Base-by-base conservation (phyloP, 2,797 vertebrate species). In the Falco rusticolus region DNA sequence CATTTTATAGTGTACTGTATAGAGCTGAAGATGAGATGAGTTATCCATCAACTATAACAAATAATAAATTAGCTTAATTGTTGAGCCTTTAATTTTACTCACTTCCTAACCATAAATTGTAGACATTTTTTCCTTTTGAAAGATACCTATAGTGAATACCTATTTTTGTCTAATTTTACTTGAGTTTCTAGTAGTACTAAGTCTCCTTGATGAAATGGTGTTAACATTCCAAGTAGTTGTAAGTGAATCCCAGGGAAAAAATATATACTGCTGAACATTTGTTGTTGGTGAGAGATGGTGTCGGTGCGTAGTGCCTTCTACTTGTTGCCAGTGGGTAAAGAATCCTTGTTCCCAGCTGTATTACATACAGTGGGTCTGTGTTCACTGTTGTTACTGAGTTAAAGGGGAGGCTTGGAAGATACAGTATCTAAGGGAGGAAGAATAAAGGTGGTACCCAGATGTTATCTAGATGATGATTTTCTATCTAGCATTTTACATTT, bases 261-360 rank as follows among this genome's bases (percentile, higher is more conserved):
- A 69, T 50, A 78, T 0, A 1, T 15, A 8, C 9, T 82, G 25
- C n/a, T 61, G 51, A 80, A 26, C 16, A 51, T 81, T 13, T 0
- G 0, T 5, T 83, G 31, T 82, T 60, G 16, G 28, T 63, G n/a
- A n/a, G n/a, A n/a, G 63, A 11, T 86, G 19, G 8, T 81, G 24
- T 56, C 60, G 45, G 48, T 64, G 54, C 39, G 45, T 65, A 10
- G 24, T 50, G 39, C 31, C 56, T 89, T 92, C 17, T 81, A 28
- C 43, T 51, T 7, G 2, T 31, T 84, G 59, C 22, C 24, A 53
- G 10, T 20, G 14, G 22, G 53, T 87, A 48, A 93, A 69, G 63
- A 56, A 57, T 84, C 26, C 47, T 39, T 71, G 33, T 75, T 95
- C 17, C 12, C 34, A 75, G 24, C 29, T 71, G 2, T 31, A 18